Evolutionary conservation across 1,140 invertebrate genomes (phyloP).

Genomic region (Anagrus nilaparvatae): DNA sequence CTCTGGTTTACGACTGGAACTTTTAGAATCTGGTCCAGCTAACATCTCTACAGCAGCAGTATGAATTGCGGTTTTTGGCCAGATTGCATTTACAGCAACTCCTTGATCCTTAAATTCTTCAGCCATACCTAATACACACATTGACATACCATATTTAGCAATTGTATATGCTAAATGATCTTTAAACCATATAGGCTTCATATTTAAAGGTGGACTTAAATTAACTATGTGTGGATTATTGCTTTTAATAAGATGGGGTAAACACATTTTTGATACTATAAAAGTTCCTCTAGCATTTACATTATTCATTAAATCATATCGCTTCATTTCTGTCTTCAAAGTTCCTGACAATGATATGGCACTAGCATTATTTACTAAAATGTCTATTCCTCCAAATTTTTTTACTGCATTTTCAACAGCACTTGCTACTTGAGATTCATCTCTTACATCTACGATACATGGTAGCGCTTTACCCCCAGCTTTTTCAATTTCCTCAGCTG

Average conservation of each 20-base stretch:
- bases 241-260: conserved; percentile 83
- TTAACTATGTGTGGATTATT: conserved; percentile 94
- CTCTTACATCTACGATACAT: conserved; percentile 87
- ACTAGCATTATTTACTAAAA: conserved; percentile 92
- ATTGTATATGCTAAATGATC: conserved; percentile 95
- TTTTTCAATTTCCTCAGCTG: conserved; percentile 91
- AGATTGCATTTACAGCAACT: conserved; percentile 93
- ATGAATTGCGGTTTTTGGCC: conserved; percentile 90
- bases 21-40: conserved; percentile 51
- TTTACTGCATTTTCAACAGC: conserved; percentile 83
- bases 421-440: conserved; percentile 69
- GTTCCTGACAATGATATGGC: conserved; percentile 92
- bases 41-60: conserved; percentile 98
- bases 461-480: conserved; percentile 85
- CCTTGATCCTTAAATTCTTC: conserved; percentile 77
- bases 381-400: conserved; percentile 94
- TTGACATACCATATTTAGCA: conserved; percentile 98
- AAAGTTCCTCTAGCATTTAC: conserved; percentile 90
- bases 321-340: conserved; percentile 84
- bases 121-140: conserved; percentile 95
- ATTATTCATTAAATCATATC: conserved; percentile 87
- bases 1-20: conserved; percentile 69
- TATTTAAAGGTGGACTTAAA: conserved; percentile 85
- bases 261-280: conserved; percentile 81
- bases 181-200: conserved; percentile 86